A percentile compares a stretch with the other conserved stretches of the same genome.
These are phyloP conservation scores for Anaspis maculata DNA, from an alignment of 2,888 invertebrate species.

Conservation along the genomic window DNA sequence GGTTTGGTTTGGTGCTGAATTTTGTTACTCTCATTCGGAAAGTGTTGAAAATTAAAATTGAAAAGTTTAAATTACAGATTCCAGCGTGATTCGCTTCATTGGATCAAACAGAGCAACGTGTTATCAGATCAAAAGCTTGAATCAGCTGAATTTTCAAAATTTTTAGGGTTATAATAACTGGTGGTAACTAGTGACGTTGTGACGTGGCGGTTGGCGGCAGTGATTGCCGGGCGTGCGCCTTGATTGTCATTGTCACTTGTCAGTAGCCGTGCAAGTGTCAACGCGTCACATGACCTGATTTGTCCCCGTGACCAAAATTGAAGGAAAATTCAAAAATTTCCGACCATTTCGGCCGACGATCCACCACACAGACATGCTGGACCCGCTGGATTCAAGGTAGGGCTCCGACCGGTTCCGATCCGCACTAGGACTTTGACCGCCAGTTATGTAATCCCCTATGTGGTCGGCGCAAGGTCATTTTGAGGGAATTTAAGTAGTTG, in stretches of 20 bases:
- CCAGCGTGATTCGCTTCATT: no score
- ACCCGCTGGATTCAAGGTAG: conserved; percentile 58
- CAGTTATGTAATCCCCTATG: conserved; percentile 24
- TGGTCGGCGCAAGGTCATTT: conserved; percentile 21
- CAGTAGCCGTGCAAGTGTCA: conserved; percentile 28
- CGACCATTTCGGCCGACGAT: conserved; percentile 34
- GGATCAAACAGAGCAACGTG: no score
- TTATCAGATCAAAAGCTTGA: no score
- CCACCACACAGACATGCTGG: conserved; percentile 49
- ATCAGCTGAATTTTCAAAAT: no score
- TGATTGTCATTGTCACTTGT: conserved; percentile 11
- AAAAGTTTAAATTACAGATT: no score
- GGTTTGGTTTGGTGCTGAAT: no score
- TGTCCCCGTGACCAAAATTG: conserved; percentile 67
- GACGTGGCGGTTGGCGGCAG: no score
- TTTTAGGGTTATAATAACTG: no score
- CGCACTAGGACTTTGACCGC: conserved; percentile 14
- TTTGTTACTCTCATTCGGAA: no score
- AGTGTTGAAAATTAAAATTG: no score
- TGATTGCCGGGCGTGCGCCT: no score
- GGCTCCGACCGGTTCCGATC: conserved; percentile 4
- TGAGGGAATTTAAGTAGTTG: conserved; percentile 5
- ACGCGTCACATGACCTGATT: conserved; percentile 64
- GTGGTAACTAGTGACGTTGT: no score
- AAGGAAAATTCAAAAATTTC: conserved; percentile 57